Base-by-base conservation (phyloP, 2,113 vertebrate species). In the Sylvilagus bachmani region DNA sequence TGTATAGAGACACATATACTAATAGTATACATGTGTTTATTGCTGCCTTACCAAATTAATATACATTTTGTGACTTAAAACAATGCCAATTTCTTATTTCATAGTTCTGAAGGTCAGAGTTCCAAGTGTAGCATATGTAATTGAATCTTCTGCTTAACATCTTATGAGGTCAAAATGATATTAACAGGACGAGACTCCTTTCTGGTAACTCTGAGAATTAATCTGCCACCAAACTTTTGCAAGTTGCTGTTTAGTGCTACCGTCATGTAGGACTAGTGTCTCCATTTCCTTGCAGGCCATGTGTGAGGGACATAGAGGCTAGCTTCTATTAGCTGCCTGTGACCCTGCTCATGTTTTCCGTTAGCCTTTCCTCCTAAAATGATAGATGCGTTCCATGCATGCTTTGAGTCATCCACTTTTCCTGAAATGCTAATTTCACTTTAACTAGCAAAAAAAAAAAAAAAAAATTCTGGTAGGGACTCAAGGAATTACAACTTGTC, bases 301-400 rank as follows among this genome's bases (percentile, higher is more conserved):
- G 29, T 19, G 17, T 53, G 22, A 36, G 16, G 21, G 4, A 0
- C 11, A 6, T 19, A 25, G n/a, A 79, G 14, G 4, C 70, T 80
- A 70, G 66, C 61, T 85, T 44, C 14, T 12, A 80, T 29, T 38
- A 25, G 7, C 12, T 44, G 12, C 7, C 8, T 64, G 11, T 0
- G 10, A 24, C 5, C 6, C 7, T 8, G 61, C 27, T 12, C 3
- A 0, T 11, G 29, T 33, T 51, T 55, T 66, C n/a, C 6, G 0
- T 13, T 10, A 2, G 7, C 11, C 5, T 3, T 13, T 22, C 3
- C 58, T 70, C 19, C 21, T 33, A 9, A 14, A 27, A 79, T 13
- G 29, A 5, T 58, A 66, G 3, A 3, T 22, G 5, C 22, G 44
- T 67, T 58, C 27, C 31, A 27, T 7, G 49, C 69, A 16, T 11